Percentiles rank a stretch among this genome's conserved stretches.
Conservation (phyloP, 2,113 vertebrate genomes). For the Epinephelus lanceolatus region DNA sequence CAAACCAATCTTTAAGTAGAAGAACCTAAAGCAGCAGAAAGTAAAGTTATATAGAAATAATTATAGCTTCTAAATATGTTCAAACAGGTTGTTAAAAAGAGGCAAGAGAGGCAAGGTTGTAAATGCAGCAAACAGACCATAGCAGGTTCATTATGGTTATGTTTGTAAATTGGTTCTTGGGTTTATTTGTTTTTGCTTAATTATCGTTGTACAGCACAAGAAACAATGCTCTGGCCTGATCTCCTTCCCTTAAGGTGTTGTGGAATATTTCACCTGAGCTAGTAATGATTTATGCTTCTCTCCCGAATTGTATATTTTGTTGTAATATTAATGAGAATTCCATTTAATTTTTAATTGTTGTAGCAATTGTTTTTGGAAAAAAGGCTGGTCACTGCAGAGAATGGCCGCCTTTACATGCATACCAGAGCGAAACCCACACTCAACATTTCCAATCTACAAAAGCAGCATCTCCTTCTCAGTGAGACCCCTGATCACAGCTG, state of each 20-base stretch:
- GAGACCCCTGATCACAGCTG: not conserved
- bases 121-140: not conserved
- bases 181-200: not conserved
- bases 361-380: not conserved
- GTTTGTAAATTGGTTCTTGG: not conserved
- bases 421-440: not conserved
- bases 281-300: constrained; percentile 30
- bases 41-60: not conserved
- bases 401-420: not conserved
- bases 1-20: not conserved
- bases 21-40: not conserved
- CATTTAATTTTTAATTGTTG: not conserved
- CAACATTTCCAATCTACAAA: not conserved
- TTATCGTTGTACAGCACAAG: not conserved
- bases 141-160: not conserved
- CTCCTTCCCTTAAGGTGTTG: not conserved
- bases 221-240: not conserved
- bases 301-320: not conserved
- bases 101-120: not conserved
- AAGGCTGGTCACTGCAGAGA: not conserved
- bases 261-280: not conserved
- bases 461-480: not conserved
- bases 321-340: constrained; percentile 5
- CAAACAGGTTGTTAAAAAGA: not conserved
- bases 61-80: too few relatives aligned